Evolutionary conservation across 64 coral and sea anemone species (phyloP), one percentile per base, ranked within the genome.

Genomic region (Pachyseris speciosa): DNA sequence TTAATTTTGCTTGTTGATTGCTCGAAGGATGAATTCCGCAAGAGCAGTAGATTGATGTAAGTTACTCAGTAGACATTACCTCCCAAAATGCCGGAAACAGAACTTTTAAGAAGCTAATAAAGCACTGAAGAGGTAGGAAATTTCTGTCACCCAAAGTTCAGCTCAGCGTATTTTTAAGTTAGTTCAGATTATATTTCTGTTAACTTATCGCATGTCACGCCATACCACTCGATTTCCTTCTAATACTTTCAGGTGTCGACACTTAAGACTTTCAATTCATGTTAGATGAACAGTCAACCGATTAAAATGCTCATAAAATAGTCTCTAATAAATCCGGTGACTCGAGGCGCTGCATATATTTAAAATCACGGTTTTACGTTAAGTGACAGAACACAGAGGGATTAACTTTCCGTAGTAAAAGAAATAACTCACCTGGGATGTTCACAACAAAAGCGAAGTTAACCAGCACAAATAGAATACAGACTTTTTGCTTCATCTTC

Each of bases 361-460:
- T 15, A 10, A 3, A 40, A 36, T 31, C 30, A 58, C 0, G 26
- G 1, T 74, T n/a, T 81, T n/a, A 63, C 22, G 52, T 22, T 20
- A 61, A 81, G 43, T 43, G 32, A 22, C 25, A 81, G 39, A 37
- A 20, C 55, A 0, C 12, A 60, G 37, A 36, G 16, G 40, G 16
- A 61, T 12, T 60, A 39, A 39, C 29, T 40, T 60, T n/a, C 15
- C 26, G 37, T 37, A 80, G 19, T 30, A 37, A 11, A 48, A 58
- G 49, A 24, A 80, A 79, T 37, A 19, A 22, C 77, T 61, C 55
- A 81, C 77, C 77, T 81, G 31, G 31, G 22, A 57, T 36, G 53
- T 39, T 81, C 20, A 61, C 22, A 37, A 41, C 53, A 19, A 81
- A 15, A 20, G 31, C 22, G 13, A 39, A 60, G 34, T 81, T 9